A percentile compares a stretch with the other conserved stretches of the same genome.
phyloP scores from a whole-genome alignment of 2,113 vertebrate genomes.

The Scolopax mira region DNA sequence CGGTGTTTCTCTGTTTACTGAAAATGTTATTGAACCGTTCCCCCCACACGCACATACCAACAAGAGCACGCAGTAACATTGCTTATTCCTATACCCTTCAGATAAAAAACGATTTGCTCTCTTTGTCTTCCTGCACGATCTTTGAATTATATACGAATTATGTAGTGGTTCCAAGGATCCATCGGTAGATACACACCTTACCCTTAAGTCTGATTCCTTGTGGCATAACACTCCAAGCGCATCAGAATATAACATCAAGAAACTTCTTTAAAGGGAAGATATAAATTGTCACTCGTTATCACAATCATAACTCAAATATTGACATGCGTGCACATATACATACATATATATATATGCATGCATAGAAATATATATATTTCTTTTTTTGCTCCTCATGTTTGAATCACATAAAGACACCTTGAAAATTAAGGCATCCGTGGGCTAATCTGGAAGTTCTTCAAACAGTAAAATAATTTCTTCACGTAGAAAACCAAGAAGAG shows the following conservation, averaged over 20 bases:
- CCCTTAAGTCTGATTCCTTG: not conserved
- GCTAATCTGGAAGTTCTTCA: constrained; percentile 27
- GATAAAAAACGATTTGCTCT: not conserved
- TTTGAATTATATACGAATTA: not conserved
- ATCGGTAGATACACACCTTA: not conserved
- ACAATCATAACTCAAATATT: not conserved
- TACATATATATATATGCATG: no score
- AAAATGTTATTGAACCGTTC: not conserved
- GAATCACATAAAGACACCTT: not conserved
- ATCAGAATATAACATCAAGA: not conserved
- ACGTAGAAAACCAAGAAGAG: not conserved
- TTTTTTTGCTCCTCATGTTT: not conserved
- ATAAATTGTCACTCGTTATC: not conserved
- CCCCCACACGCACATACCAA: not conserved
- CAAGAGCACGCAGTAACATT: not conserved
- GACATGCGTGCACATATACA: not conserved
- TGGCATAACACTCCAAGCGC: not conserved
- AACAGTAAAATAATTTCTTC: not conserved
- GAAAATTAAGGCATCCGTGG: not conserved
- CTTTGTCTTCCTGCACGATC: not conserved
- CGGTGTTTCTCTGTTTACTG: constrained; percentile 10
- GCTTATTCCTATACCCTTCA: not conserved
- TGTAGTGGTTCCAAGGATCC: not conserved
- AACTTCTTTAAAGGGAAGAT: not conserved
- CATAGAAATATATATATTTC: not conserved